Base-by-base conservation (phyloP, 2,888 invertebrate species). In the Petrophora chlorosata region DNA sequence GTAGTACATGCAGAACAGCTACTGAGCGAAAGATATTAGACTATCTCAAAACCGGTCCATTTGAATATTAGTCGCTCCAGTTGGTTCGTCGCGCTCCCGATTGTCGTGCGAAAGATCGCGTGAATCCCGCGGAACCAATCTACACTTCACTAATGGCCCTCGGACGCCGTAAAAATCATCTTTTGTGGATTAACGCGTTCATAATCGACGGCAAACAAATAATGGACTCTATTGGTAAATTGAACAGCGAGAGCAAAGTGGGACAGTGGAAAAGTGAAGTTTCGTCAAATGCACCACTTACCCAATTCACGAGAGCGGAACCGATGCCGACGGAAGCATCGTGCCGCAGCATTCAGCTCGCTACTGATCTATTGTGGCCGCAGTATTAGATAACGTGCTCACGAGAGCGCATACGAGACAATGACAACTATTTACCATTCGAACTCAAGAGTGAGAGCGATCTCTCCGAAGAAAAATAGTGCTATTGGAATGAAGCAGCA, bases 231-330 rank as follows among this genome's bases (percentile, higher is more conserved):
- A 74, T 81, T 73, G 69, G 73, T 70, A 73, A 73, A 77, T 72
- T 70, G 70, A 69, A 72, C 67, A 67, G 60, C 59, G 60, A 58
- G 58, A 60, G 53, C 59, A 72, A 83, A 82, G 78, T 82, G 65
- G 82, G 70, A 56, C 80, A 69, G 76, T 73, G 81, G 77, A 88
- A 87, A 86, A 87, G 88, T 84, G 86, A 87, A 85, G 85, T 84
- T 85, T 89, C 81, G 79, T 78, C 81, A 80, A 87, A 82, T 82
- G 84, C 83, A 84, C 85, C 81, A 87, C 81, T 89, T 88, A 88
- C 82, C 83, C 72, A 82, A 85, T 82, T 85, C 82, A 82, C 73
- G 87, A 87, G 86, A 90, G 89, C 89, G 89, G 85, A 90, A 90
- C 89, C 75, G 73, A 77, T 74, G 79, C 68, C 75, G 72, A 68